A percentile compares a stretch with the other conserved stretches of the same genome.
Conservation (phyloP, 2,797 vertebrate genomes). For the Danio kyathit region DNA sequence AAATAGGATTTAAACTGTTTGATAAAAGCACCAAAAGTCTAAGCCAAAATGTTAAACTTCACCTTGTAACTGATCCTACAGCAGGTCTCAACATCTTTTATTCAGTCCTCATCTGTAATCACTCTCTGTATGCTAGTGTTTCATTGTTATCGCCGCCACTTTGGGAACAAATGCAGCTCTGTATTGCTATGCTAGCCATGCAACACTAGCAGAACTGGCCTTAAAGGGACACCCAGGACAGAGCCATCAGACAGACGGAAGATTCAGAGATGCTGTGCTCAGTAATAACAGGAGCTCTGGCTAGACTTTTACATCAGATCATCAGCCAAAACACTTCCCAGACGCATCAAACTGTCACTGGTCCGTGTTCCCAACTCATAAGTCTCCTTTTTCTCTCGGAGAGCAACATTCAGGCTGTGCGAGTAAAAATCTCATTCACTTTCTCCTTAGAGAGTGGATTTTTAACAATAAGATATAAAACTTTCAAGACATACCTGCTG, state of each 20-base stretch:
- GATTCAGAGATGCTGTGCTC: slow-evolving; percentile 58
- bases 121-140: background rate
- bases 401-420: background rate
- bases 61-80: too few species aligned
- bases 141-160: slow-evolving; percentile 11
- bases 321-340: slow-evolving; percentile 16
- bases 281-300: slow-evolving; percentile 20
- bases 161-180: slow-evolving; percentile 49
- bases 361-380: background rate
- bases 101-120: background rate
- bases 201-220: slow-evolving; percentile 62
- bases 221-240: slow-evolving; percentile 73
- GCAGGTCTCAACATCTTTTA: too few species aligned
- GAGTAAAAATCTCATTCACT: slow-evolving; percentile 10
- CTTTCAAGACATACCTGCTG: background rate
- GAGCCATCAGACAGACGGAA: slow-evolving; percentile 71
- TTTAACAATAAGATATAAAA: background rate
- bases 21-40: too few species aligned
- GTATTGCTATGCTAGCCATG: slow-evolving; percentile 35
- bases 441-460: background rate
- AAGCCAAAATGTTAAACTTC: too few species aligned
- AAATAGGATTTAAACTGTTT: too few species aligned
- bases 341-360: slow-evolving; percentile 20
- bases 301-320: slow-evolving; percentile 26
- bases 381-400: slow-evolving; percentile 33